Base-by-base conservation (phyloP, 2,797 vertebrate genomes). In the Streptopelia turtur region DNA sequence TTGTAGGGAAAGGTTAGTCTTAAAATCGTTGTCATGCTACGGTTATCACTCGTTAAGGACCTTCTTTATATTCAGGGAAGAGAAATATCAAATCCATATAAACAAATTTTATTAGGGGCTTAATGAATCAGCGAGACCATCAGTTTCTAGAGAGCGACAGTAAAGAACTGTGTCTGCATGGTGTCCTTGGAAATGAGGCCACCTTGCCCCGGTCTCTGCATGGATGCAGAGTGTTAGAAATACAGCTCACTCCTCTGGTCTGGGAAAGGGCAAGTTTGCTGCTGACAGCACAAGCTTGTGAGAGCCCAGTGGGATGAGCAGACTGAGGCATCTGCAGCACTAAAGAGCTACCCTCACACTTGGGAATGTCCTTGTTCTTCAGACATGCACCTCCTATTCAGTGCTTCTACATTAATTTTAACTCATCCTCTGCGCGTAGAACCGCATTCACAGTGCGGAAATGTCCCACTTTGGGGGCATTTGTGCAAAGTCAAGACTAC, bases 41-140 rank as follows among this genome's bases (percentile, higher is more conserved):
- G 2, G 71, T 80, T 95, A 75, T 87, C 90, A 50, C 88, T 95
- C 28, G 6, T 96, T 95, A 95, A 96, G 45, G 75, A 76, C 90
- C 91, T 90, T 87, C 71, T 90, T 95, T 95, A 61, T 95, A 95
- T 97, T 78, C 88, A 95, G 90, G 83, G 93, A 95, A 78, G 86
- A 95, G 96, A 96, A 96, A 95, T 96, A 97, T 83, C 96, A 96
- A 87, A 93, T 95, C 96, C 96, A 92, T 97, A 96, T 95, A 95
- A 96, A 97, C 96, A 96, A 92, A 89, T 95, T 96, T 97, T 97
- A 96, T 93, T 96, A 72, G 57, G 33, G 47, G 11, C 50, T 87
- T 96, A 95, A 95, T 95, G 89, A 95, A 83, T 97, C 57, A 18
- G 61, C 2, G 10, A 91, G 65, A 80, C 35, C 78, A 31, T 87